phyloP scores from a whole-genome alignment of 2,797 vertebrate species.

The Lophura swinhoii region DNA sequence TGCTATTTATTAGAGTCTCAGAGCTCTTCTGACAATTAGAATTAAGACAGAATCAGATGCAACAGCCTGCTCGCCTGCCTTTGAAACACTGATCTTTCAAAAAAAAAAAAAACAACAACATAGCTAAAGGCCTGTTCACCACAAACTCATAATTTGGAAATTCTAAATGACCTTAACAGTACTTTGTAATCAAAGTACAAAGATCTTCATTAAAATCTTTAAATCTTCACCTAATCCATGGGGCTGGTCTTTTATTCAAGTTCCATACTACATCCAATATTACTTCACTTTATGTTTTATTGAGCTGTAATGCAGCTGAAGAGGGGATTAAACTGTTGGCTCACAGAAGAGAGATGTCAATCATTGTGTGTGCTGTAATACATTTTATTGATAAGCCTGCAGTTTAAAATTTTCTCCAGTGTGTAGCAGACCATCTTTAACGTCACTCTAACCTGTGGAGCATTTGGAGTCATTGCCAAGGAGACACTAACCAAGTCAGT shows the following conservation, averaged over 20 bases:
- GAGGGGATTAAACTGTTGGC: neutral
- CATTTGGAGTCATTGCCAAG: neutral
- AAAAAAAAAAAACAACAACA: neutral
- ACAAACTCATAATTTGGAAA: neutral
- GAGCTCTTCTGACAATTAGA: constrained; percentile 18
- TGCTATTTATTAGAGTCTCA: neutral
- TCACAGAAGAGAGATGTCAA: neutral
- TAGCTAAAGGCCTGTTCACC: neutral
- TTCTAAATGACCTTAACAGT: neutral
- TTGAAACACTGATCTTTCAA: neutral
- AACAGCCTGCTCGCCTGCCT: neutral
- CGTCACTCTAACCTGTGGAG: neutral
- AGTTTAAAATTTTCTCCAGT: neutral
- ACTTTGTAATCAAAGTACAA: neutral
- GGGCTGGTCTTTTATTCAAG: neutral
- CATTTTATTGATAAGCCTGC: neutral
- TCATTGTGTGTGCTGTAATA: neutral
- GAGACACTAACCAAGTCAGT: neutral
- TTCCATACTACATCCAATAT: neutral
- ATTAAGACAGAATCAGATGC: constrained; percentile 51
- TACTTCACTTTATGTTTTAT: neutral
- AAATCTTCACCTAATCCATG: neutral
- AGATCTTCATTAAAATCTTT: neutral
- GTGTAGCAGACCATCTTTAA: neutral
- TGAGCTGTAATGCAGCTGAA: neutral